A percentile compares a stretch with the other conserved stretches of the same genome.
Evolutionary conservation across 2,113 vertebrate species (phyloP).

Genomic region (Mus musculus): GRCm39 chr6:82334501-82335000

Average conservation of each 20-base stretch:
- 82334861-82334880: not conserved
- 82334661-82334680: not conserved
- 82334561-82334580: not conserved
- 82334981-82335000: not conserved
- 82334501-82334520: not conserved
- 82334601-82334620: not conserved
- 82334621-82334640: not conserved
- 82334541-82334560: not conserved
- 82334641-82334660: not conserved
- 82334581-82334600: not conserved
- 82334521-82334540: not conserved
- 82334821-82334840: not conserved
- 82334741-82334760: not conserved
- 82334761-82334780: not conserved
- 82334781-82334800: not conserved
- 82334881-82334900: not conserved
- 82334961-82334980: not conserved
- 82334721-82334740: not conserved
- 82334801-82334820: not conserved
- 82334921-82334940: not conserved
- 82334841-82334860: not conserved
- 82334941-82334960: not conserved
- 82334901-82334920: not conserved
- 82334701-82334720: slow-evolving; percentile 6
- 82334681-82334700: not conserved